phyloP scores from a whole-genome alignment of 2,113 vertebrate genomes.

The Ailurus styani region DNA sequence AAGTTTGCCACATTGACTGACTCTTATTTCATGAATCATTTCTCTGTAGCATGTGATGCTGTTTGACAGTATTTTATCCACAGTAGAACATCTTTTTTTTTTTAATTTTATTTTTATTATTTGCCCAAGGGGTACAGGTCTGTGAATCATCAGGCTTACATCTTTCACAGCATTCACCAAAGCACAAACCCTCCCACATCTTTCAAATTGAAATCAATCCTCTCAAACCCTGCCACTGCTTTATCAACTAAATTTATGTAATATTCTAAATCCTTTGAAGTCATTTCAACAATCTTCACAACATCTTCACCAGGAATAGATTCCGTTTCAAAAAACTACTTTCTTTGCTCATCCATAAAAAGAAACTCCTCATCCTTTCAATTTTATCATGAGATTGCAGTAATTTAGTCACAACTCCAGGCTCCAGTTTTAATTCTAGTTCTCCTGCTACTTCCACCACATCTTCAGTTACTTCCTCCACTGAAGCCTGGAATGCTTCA shows the following conservation, averaged over 20 bases:
- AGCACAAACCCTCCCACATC: too few species aligned
- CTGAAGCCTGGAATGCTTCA: neutral
- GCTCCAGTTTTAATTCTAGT: neutral
- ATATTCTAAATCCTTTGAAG: neutral
- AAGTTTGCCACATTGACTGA: neutral
- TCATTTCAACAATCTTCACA: neutral
- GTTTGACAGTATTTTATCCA: neutral
- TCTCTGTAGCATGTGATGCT: neutral
- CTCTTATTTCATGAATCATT: neutral
- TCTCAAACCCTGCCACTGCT: neutral
- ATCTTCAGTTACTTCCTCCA: neutral
- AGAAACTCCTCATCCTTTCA: neutral
- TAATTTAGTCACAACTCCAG: neutral
- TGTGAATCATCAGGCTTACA: too few species aligned
- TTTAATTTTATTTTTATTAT: too few species aligned
- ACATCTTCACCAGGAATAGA: neutral
- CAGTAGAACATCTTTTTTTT: neutral
- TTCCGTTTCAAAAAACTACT: neutral
- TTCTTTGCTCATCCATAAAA: neutral
- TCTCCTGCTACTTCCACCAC: neutral
- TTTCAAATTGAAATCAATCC: neutral
- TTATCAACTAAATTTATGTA: neutral
- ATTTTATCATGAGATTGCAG: neutral
- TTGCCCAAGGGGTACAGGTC: too few species aligned
- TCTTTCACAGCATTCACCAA: too few species aligned